Evolutionary conservation across 2,797 vertebrate species (phyloP).

Genomic region (Mormyrus proboscirostris): DNA sequence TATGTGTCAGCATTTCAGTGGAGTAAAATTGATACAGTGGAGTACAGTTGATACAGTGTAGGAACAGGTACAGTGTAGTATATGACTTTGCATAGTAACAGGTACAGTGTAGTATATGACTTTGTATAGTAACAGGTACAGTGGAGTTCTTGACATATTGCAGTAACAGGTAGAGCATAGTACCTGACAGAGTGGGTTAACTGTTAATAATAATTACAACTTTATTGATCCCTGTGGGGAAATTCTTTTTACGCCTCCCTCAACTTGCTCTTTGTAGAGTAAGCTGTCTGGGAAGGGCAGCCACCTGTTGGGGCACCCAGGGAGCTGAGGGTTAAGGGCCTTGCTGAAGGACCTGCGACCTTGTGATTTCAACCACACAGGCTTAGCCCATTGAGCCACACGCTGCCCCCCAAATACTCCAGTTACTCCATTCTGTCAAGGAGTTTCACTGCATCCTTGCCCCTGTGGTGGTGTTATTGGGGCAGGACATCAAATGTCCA

Average conservation of each 20-base stretch:
- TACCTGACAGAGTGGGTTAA: not conserved
- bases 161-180: too few relatives aligned
- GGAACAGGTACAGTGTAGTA: not conserved
- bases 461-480: not conserved
- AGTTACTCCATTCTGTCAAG: not conserved
- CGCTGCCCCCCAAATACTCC: too few relatives aligned
- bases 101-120: not conserved
- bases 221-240: too few relatives aligned
- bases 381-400: too few relatives aligned
- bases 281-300: too few relatives aligned
- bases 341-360: too few relatives aligned
- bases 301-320: too few relatives aligned
- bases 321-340: too few relatives aligned
- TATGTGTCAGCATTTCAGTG: not conserved
- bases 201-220: not conserved
- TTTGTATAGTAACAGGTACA: not conserved
- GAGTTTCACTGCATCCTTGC: not conserved
- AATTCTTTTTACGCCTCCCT: too few relatives aligned
- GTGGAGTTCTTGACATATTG: too few relatives aligned
- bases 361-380: too few relatives aligned
- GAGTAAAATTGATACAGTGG: not conserved
- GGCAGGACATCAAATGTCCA: not conserved
- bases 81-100: not conserved
- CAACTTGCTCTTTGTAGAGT: too few relatives aligned
- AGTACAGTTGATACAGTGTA: not conserved